phyloP scores from a whole-genome alignment of 2,113 vertebrate species.

The Aldabrachelys gigantea region DNA sequence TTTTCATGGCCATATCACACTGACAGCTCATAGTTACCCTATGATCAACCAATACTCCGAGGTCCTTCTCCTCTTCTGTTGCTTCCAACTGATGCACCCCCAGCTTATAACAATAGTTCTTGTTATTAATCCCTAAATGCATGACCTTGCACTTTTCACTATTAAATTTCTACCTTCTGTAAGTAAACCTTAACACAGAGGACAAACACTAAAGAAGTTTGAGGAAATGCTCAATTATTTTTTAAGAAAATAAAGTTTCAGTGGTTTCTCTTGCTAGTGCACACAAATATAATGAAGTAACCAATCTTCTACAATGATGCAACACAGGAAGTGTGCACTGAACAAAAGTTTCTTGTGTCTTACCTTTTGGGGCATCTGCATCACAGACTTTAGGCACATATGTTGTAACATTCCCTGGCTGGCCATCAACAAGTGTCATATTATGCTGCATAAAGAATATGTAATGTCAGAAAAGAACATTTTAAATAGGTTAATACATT shows the following conservation, averaged over 20 bases:
- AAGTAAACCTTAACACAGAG: background rate
- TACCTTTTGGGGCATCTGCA: slow-evolving; percentile 95
- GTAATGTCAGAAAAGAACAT: background rate
- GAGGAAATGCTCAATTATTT: background rate
- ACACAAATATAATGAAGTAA: accelerated
- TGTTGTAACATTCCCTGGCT: slow-evolving; percentile 74
- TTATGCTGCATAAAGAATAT: slow-evolving; percentile 70
- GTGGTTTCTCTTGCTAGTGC: background rate
- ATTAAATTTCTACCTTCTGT: background rate
- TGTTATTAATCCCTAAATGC: too few species aligned
- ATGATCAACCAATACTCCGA: too few species aligned
- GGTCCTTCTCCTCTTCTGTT: too few species aligned
- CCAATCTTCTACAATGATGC: background rate
- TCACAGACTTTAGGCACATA: slow-evolving; percentile 87
- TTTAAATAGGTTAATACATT: background rate
- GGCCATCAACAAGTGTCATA: slow-evolving; percentile 63
- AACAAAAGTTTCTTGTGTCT: slow-evolving; percentile 21
- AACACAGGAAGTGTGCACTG: background rate
- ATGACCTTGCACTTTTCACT: too few species aligned
- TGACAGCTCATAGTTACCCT: too few species aligned
- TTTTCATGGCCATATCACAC: too few species aligned
- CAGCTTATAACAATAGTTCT: too few species aligned
- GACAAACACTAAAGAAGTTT: background rate
- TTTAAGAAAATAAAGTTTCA: background rate
- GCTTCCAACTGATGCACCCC: too few species aligned